Conservation (phyloP, 1,140 invertebrate genomes). For the Diachasma alloeum region DNA sequence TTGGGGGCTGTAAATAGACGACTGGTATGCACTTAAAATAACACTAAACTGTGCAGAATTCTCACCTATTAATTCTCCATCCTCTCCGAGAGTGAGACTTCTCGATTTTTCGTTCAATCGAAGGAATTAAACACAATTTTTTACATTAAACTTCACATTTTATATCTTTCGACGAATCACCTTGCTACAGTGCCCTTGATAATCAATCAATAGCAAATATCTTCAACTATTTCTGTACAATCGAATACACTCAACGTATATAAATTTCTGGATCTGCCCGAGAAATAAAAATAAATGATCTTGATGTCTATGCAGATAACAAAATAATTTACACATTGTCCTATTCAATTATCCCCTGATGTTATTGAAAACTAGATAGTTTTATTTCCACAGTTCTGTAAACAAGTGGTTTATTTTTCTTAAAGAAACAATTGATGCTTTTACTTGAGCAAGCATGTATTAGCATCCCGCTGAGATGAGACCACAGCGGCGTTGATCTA, state of each 20-base stretch:
- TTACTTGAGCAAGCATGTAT: constrained; percentile 26
- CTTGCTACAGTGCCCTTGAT: not conserved
- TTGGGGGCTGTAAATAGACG: no score
- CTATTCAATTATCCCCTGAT: not conserved
- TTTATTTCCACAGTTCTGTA: not conserved
- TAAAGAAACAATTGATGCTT: constrained; percentile 10
- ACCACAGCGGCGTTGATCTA: constrained; percentile 58
- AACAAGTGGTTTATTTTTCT: not conserved
- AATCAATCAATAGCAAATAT: not conserved
- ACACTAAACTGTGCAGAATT: not conserved
- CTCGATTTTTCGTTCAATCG: no score
- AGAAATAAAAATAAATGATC: not conserved
- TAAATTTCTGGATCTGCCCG: not conserved
- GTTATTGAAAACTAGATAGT: not conserved
- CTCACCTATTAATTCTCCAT: no score
- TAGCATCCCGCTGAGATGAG: constrained; percentile 47
- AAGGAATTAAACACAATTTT: not conserved
- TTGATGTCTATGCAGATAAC: not conserved
- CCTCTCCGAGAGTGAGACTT: no score
- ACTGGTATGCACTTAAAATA: not conserved
- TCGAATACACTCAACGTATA: not conserved
- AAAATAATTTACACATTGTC: not conserved
- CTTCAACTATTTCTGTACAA: not conserved
- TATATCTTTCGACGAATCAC: not conserved
- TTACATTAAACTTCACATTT: not conserved